Evolutionary conservation across 2,888 invertebrate genomes (phyloP), one percentile per base, ranked within the genome.

Genomic region (Chloroclysta siterata): DNA sequence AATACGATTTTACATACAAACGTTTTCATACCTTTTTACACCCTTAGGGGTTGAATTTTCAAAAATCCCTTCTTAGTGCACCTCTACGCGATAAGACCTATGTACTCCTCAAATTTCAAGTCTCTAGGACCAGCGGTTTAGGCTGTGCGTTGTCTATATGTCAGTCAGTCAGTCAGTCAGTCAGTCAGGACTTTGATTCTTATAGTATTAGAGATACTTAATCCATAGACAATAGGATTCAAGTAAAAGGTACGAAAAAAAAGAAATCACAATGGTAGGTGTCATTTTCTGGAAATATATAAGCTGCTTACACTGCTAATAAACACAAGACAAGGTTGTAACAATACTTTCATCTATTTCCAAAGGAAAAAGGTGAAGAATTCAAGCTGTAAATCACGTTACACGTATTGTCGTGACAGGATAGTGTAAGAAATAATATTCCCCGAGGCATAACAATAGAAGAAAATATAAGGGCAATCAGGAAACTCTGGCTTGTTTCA

Each of bases 391-490:
- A 73, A 75, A 73, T 72, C 73, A 73, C 72, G 71, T 73, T 72
- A 76, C 71, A 65, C 70, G 70, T 68, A 68, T 69, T 69, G 58
- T 57, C 44, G 68, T 58, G 66, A 75, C 70, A 70, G 66, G 53
- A 57, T 53, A 68, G 68, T 33, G 55, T 63, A 67, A 65, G 53
- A 56, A 56, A 56, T 54, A 58, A 66, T 62, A 62, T 59, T 73
- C 79, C 74, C 77, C 64, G 47, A 75, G 72, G 77, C 66, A 69
- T 58, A 61, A 54, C 70, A 59, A 74, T 66, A 72, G 65, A 72
- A 69, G 72, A 73, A 72, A 70, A 73, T 78, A 77, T 71, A 73
- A 73, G 67, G 65, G 66, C 74, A 74, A 76, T 76, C 72, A 75
- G 69, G 62, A 67, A 72, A 76, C 73, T 63, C 71, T 67, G 63